Percentiles rank a stretch among this genome's conserved stretches.
Conservation (phyloP, 2,113 vertebrate species). For the Limnothrissa miodon region DNA sequence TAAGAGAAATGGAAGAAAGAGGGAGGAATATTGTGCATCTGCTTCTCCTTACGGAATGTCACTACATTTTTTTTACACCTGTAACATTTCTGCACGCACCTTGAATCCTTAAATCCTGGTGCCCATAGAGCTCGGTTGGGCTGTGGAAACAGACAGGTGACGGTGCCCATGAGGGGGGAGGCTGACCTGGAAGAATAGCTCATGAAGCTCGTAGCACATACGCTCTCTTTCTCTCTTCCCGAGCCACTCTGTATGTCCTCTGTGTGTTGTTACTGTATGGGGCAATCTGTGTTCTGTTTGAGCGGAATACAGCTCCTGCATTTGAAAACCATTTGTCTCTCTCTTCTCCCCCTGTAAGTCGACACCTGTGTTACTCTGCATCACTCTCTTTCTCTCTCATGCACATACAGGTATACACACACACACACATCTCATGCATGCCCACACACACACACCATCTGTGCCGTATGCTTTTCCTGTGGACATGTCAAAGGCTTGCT, state of each 20-base stretch:
- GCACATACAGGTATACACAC: not conserved
- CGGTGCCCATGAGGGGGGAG: not conserved
- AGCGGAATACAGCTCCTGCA: too few species aligned
- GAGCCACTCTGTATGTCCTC: not conserved
- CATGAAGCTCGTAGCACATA: not conserved
- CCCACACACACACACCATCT: constrained; percentile 12
- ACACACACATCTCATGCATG: too few species aligned
- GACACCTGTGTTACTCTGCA: not conserved
- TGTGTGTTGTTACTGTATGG: too few species aligned
- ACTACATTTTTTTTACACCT: too few species aligned
- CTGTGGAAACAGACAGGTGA: not conserved
- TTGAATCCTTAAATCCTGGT: too few species aligned
- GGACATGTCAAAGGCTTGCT: constrained; percentile 9
- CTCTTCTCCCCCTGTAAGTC: not conserved
- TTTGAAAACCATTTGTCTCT: not conserved
- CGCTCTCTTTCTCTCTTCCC: not conserved
- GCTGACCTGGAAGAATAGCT: not conserved
- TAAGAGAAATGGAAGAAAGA: not conserved
- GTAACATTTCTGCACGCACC: too few species aligned
- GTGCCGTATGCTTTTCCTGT: not conserved
- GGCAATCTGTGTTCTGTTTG: too few species aligned
- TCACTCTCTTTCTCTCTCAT: not conserved
- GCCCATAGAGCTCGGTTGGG: not conserved
- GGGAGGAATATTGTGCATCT: not conserved
- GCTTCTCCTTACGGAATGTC: too few species aligned